Evolutionary conservation across 2,888 invertebrate genomes (phyloP).

Genomic region (Pherbina coryleti): DNA sequence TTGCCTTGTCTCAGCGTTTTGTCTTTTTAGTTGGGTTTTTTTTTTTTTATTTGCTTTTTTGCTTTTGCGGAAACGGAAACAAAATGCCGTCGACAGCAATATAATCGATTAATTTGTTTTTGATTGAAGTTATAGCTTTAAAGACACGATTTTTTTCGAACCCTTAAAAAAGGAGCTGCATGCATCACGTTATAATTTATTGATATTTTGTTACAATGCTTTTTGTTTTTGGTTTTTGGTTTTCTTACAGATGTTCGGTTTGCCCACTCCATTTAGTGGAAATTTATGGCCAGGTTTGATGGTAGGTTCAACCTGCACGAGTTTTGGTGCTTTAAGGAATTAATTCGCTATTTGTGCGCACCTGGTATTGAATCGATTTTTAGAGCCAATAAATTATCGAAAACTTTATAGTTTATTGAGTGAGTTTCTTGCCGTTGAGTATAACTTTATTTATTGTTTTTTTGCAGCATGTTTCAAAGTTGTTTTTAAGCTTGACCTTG

Average conservation of each 20-base stretch:
- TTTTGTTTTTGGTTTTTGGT: conserved; percentile 13
- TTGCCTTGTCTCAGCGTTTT: not conserved
- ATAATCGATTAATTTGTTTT: conserved; percentile 70
- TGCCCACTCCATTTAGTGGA: not conserved
- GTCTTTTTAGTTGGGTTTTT: conserved; percentile 34
- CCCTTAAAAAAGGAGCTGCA: not conserved
- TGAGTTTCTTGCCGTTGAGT: not conserved
- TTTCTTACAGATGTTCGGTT: not conserved
- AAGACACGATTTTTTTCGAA: conserved; percentile 53
- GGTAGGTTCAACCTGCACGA: not conserved
- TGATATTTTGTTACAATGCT: conserved; percentile 45
- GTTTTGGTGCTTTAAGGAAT: not conserved
- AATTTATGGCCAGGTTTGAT: not conserved
- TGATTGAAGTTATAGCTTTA: conserved; percentile 68
- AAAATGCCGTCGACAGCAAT: conserved; percentile 66
- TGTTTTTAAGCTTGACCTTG: no score
- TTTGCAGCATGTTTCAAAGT: no score
- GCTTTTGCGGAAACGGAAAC: conserved; percentile 66
- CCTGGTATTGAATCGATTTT: conserved; percentile 31
- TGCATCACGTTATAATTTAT: conserved; percentile 42
- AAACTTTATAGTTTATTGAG: not conserved
- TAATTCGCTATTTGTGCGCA: conserved; percentile 22
- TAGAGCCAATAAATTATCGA: conserved; percentile 22
- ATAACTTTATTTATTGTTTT: no score
- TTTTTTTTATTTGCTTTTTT: conserved; percentile 54